phyloP scores from a whole-genome alignment of 2,113 vertebrate species.

The Muntiacus muntjak region DNA sequence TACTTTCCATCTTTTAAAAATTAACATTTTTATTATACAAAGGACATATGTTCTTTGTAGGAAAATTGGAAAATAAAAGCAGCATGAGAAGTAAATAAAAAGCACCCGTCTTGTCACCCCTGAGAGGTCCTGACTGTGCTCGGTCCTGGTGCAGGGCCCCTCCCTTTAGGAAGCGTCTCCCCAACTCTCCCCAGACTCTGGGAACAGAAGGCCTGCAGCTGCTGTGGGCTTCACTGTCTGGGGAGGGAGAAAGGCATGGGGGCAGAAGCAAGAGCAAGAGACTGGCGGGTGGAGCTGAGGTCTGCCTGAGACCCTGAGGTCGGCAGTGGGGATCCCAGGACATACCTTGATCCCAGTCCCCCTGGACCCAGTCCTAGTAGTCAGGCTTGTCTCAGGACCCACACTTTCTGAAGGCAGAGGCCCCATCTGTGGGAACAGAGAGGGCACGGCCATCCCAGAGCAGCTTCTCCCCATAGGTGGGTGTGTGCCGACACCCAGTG shows the following conservation, averaged over 20 bases:
- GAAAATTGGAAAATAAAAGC: background rate
- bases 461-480: no score
- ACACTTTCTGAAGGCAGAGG: background rate
- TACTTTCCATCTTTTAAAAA: background rate
- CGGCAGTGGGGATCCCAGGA: background rate
- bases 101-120: background rate
- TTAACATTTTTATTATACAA: background rate
- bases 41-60: background rate
- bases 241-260: background rate
- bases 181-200: background rate
- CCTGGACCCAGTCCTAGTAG: background rate
- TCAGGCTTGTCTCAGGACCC: background rate
- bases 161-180: background rate
- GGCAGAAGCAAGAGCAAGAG: background rate
- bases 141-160: no score
- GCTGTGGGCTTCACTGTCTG: background rate
- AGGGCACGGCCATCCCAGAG: background rate
- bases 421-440: background rate
- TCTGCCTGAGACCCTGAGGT: background rate
- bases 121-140: background rate
- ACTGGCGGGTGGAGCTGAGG: no score
- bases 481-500: accelerated
- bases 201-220: background rate
- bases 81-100: background rate
- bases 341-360: background rate